Conservation (phyloP, 2,113 vertebrate species). For the Pachyramphus minor region DNA sequence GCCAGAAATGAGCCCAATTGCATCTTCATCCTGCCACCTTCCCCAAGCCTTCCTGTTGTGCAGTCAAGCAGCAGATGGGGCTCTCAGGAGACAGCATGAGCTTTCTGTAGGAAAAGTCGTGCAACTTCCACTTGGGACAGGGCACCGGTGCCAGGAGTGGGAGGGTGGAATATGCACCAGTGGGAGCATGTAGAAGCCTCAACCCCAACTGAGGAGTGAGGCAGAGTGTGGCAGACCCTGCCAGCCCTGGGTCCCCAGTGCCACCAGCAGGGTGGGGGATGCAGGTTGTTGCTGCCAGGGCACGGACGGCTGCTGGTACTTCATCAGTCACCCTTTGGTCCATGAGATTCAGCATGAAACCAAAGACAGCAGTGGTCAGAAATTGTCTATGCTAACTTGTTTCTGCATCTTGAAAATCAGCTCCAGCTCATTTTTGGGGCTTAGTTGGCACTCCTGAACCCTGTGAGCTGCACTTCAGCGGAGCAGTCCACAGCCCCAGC, state of each 20-base stretch:
- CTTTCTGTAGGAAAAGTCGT: background rate
- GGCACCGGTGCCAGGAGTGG: background rate
- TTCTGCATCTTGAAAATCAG: fast-evolving
- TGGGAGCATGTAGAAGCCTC: background rate
- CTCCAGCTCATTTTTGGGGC: background rate
- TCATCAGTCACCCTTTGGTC: background rate
- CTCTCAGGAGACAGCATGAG: fast-evolving
- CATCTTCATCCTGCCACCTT: background rate
- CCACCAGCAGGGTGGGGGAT: background rate
- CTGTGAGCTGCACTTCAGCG: background rate
- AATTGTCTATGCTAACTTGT: background rate
- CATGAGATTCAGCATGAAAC: background rate
- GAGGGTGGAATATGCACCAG: background rate
- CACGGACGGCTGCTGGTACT: background rate
- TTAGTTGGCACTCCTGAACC: background rate
- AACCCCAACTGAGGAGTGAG: background rate
- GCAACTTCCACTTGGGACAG: background rate
- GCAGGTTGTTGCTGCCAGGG: background rate
- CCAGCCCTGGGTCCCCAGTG: background rate
- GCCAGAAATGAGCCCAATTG: background rate
- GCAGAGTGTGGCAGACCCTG: background rate
- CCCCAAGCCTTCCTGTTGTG: background rate
- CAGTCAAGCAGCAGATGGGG: background rate
- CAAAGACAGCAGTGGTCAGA: background rate
- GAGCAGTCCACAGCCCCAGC: fast-evolving